Evolutionary conservation across 2,888 invertebrate genomes (phyloP).

Genomic region (Aphidius colemani): DNA sequence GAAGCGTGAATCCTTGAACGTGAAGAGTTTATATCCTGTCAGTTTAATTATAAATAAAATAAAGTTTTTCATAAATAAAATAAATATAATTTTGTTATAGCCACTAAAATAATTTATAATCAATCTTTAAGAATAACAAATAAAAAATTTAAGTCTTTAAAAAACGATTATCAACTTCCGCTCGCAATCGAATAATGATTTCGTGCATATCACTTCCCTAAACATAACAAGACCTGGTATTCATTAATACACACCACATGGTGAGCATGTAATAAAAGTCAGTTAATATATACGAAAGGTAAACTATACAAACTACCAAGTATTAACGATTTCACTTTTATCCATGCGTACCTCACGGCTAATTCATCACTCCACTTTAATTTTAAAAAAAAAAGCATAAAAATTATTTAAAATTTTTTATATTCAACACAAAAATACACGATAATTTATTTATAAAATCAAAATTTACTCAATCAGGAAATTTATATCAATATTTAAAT

Average conservation of each 20-base stretch:
- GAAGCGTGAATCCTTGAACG: no score
- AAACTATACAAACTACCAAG: constrained; percentile 12
- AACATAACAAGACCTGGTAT: constrained; percentile 29
- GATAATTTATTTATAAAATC: no score
- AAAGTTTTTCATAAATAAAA: no score
- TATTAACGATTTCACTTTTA: constrained; percentile 30
- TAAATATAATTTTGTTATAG: no score
- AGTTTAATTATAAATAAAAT: no score
- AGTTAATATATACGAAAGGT: constrained; percentile 14
- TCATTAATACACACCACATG: constrained; percentile 21
- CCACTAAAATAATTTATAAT: no score
- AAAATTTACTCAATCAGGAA: no score
- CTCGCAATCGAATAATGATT: constrained; percentile 22
- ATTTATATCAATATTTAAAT: no score
- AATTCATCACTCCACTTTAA: not conserved
- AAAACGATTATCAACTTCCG: constrained; percentile 24
- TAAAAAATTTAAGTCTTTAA: not conserved
- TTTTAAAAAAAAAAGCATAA: not conserved
- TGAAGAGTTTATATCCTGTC: no score
- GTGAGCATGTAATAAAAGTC: constrained; percentile 29
- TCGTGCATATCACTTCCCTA: constrained; percentile 29
- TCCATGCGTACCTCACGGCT: constrained; percentile 22
- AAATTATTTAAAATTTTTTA: not conserved
- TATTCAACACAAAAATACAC: no score
- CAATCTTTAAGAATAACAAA: no score